Conservation (phyloP, 2,888 invertebrate genomes). For the Phengaris arion region DNA sequence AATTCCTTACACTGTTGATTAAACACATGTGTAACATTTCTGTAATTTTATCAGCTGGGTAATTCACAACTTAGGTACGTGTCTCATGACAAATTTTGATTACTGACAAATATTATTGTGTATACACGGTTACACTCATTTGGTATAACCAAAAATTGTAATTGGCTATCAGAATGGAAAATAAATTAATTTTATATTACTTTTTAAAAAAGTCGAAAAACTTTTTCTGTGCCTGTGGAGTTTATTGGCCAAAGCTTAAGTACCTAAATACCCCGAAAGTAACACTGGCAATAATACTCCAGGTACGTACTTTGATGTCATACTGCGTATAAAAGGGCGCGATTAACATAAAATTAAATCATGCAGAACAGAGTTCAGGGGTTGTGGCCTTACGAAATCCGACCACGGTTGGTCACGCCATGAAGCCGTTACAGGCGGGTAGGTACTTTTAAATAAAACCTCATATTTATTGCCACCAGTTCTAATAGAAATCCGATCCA, state of each 20-base stretch:
- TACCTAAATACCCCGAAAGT: neutral
- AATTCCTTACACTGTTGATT: neutral
- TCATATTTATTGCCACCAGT: constrained; percentile 23
- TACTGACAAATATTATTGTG: too few species aligned
- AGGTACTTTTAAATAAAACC: constrained; percentile 23
- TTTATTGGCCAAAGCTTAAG: too few species aligned
- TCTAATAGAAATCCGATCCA: constrained; percentile 26
- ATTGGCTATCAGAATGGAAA: neutral
- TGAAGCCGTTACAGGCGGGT: constrained; percentile 16
- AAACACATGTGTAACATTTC: neutral
- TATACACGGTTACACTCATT: neutral
- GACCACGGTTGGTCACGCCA: constrained; percentile 14
- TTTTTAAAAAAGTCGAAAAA: too few species aligned
- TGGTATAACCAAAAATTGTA: neutral
- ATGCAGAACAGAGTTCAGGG: constrained; percentile 21
- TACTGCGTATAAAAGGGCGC: neutral
- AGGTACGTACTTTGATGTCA: constrained; percentile 6
- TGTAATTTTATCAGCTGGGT: constrained; percentile 11
- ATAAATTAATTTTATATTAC: neutral
- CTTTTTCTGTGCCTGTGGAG: too few species aligned
- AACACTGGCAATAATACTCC: neutral
- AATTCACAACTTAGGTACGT: neutral
- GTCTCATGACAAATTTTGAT: neutral
- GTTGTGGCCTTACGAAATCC: neutral
- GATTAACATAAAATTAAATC: constrained; percentile 22